Base-by-base conservation (phyloP, 2,888 invertebrate species). In the Poecilobothrus nobilitatus region DNA sequence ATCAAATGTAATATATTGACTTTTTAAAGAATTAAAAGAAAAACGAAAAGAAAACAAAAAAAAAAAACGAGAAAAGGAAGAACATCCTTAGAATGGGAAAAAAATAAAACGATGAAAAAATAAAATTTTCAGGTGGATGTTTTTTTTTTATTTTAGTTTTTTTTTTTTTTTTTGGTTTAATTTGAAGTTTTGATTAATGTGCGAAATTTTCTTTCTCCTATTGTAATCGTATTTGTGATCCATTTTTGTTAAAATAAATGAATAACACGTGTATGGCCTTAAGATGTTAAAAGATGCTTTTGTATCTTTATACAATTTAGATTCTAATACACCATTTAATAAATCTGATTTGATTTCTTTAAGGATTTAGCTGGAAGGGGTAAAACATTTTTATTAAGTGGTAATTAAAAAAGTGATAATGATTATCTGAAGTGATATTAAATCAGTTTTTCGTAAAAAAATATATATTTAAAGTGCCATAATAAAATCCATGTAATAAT, bases 111-210 rank as follows among this genome's bases (percentile, higher is more conserved):
- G n/a, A 37, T 2, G 15, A 53, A 6, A 53, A 53, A 53, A 2
- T 5, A 37, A 18, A 53, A 15, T 15, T 53, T 53, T 53, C 53
- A 53, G 53, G 53, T 53, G 53, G 53, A 53, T 53, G 44, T 44
- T 2, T 34, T 34, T 34, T 34, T n/a, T n/a, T n/a, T n/a, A n/a
- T n/a, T n/a, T n/a, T n/a, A n/a, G 37, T 37, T 53, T 53, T 8
- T 37, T 37, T 37, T 37, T 27, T 27, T 27, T 27, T 27, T 27
- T 27, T 5, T 27, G 5, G 4, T 41, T 53, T 53, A 15, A 53
- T 53, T 53, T 53, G 53, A 53, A 53, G 27, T 53, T 53, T 53
- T 53, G 53, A 53, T 53, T 53, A 53, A 53, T 53, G 53, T 53
- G 53, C 53, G n/a, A 53, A 6, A 12, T 53, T 53, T 53, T 53